Evolutionary conservation across 37 sponge, comb jelly and placozoan species (phyloP), one percentile per base, ranked within the genome.

Genomic region (Eunapius fragilis): DNA sequence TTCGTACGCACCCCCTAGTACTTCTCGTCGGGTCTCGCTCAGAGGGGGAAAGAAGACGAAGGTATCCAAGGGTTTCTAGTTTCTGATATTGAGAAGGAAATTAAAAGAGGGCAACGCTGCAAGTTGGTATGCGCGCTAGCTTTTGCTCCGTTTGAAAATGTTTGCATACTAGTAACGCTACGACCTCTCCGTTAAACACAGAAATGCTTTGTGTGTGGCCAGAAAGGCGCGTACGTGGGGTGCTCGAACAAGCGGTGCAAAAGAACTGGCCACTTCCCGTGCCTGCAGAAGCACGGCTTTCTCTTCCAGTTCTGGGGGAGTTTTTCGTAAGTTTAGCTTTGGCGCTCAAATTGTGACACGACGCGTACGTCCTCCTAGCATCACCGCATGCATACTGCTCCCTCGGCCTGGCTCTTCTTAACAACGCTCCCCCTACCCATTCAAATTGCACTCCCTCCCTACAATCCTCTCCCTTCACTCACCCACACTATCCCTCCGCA

Each of bases 21-120:
- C 45, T 88, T 88, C 70, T 73, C 88, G 3, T 77, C 83, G 5
- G 78, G 83, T 26, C 78, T 88, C 4, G 35, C 67, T 31, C 88
- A 88, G 78, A 13, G n/a, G 19, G 82, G 69, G 3, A 31, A 68
- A 11, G 76, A 34, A 36, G 9, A 69, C 37, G 82, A 88, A 37
- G 70, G 70, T 0, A 48, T 88, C 23, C 33, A 58, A 19, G 88
- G 88, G 17, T 88, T 88, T 26, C 69, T 68, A 7, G 10, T 45
- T 7, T 3, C 2, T 4, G 83, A 88, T 83, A 88, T 88, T 27
- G 36, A 28, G 3, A 77, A 45, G 37, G 88, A 88, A 49, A 30
- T 88, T 3, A 35, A 26, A 0, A 75, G 88, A 14, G 74, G 58
- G 7, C 6, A 41, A 41, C 41, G 41, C 41, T 24, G 48, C 24